phyloP scores from a whole-genome alignment of 1,140 invertebrate genomes.

The Tetranychus urticae region DNA sequence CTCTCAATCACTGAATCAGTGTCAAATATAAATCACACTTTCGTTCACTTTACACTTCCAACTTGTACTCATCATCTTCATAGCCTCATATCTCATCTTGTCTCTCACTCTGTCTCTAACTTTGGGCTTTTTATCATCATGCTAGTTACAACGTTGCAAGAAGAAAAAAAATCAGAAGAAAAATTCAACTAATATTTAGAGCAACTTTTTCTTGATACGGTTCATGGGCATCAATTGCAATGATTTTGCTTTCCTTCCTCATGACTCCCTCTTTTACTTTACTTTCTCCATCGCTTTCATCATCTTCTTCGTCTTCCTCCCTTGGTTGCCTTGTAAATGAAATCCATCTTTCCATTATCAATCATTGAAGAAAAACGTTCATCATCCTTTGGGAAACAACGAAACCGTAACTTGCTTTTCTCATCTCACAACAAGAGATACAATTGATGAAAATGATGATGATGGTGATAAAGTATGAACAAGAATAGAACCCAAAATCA shows the following conservation, averaged over 20 bases:
- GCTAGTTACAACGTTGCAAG: no score
- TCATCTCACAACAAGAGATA: background rate
- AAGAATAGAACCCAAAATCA: background rate
- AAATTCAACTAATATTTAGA: background rate
- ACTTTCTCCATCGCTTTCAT: background rate
- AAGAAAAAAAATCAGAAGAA: background rate
- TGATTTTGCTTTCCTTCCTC: background rate
- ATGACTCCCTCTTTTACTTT: background rate
- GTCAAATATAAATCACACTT: no score
- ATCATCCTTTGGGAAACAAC: no score
- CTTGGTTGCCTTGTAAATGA: background rate
- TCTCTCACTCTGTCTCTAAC: no score
- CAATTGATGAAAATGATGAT: background rate
- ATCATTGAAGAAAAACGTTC: background rate
- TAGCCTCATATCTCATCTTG: no score
- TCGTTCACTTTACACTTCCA: no score
- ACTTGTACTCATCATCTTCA: no score
- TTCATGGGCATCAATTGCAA: background rate
- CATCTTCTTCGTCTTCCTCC: background rate
- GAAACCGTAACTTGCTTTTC: background rate
- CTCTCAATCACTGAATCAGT: no score
- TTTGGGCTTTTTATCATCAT: no score
- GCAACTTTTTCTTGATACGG: background rate
- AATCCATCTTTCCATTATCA: background rate
- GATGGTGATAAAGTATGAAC: background rate